Base-by-base conservation (phyloP, 2,888 invertebrate species). In the Ellobium chinense region DNA sequence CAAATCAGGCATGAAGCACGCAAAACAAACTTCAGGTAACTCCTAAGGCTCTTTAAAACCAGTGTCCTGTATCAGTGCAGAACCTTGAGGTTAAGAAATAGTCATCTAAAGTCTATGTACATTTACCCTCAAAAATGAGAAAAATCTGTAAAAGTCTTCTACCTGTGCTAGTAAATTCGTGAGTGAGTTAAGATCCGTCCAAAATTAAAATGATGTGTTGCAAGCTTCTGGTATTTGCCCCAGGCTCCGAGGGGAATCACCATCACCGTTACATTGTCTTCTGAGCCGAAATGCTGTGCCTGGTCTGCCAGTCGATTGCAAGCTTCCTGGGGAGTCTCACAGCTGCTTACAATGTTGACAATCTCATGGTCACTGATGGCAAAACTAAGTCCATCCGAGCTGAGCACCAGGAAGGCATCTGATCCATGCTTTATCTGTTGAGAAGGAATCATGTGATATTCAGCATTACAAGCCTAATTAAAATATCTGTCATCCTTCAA, bases 231-330 rank as follows among this genome's bases (percentile, higher is more conserved):
- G 83, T 88, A 93, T 84, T 93, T 93, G 36, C 94, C 94, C 94
- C 94, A 94, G 0, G 94, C 93, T 9, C 94, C 94, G 81, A 94
- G 93, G 4, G 94, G 94, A 7, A 94, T 88, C 21, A 94, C 91
- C 21, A 94, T 84, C 34, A 93, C 93, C 2, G 94, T 94, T 54
- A 93, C 90, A 88, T 94, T 94, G 89, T 94, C 94, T 81, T 94
- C 94, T 2, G 94, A 93, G 5, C 94, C 94, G 88, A 93, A 94
- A 78, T 94, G 93, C 80, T 94, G 88, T 1, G 94, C 94, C 88
- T 94, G 93, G 84, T 94, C 94, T 2, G 93, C 92, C 2, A 94
- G 86, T 63, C 92, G 89, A 18, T 90, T 87, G 5, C 94, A 94
- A 21, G 94, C 94, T 75, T 93, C 93, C 34, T 89, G 82, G 0